Conservation (phyloP, 2,113 vertebrate species). For the Lathamus discolor region DNA sequence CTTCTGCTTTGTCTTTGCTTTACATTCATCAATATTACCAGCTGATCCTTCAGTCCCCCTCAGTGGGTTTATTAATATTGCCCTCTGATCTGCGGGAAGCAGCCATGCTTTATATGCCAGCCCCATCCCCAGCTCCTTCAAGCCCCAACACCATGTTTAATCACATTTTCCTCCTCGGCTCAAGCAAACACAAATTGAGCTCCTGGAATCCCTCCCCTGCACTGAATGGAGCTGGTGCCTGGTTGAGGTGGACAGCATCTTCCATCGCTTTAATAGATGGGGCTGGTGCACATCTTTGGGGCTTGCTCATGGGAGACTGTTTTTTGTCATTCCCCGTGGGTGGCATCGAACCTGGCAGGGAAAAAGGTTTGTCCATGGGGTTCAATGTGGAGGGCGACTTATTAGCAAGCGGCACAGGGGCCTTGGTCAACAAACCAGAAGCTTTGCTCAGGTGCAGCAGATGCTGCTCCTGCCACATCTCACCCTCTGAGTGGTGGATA, state of each 20-base stretch:
- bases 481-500: background rate
- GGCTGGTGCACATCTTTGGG: background rate
- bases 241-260: conserved; percentile 7
- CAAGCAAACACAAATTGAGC: conserved; percentile 75
- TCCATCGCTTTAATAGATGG: background rate
- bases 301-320: background rate
- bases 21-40: conserved; percentile 77
- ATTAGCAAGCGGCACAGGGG: background rate
- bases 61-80: conserved; percentile 78
- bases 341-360: background rate
- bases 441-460: background rate
- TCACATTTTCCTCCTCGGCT: conserved; percentile 79
- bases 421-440: background rate
- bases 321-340: background rate
- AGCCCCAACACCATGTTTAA: conserved; percentile 77
- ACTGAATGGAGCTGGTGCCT: conserved; percentile 28
- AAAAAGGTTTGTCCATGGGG: rapidly evolving
- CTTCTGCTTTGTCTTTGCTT: conserved; percentile 71
- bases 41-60: conserved; percentile 59
- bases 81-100: conserved; percentile 78
- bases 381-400: background rate
- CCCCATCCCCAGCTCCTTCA: conserved; percentile 72
- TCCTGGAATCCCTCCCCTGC: conserved; percentile 42
- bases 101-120: conserved; percentile 72
- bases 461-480: background rate